Evolutionary conservation across 2,113 vertebrate genomes (phyloP).

Genomic region (Pedionomus torquatus): DNA sequence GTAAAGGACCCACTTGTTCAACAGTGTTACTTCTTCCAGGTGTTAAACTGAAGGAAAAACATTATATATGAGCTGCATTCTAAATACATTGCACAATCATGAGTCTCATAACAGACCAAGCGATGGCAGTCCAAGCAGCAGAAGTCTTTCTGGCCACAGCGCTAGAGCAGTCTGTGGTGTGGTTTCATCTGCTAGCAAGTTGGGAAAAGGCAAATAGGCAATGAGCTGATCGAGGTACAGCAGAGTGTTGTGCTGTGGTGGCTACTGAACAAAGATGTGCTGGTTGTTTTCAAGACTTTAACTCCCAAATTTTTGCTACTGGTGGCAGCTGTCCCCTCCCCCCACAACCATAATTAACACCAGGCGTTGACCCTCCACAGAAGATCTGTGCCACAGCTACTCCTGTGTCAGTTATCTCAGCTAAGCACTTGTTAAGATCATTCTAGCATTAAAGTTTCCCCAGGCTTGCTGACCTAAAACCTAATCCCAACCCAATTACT

Average conservation of each 20-base stretch:
- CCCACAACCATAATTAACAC: neutral
- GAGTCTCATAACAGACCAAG: neutral
- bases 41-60: neutral
- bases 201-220: neutral
- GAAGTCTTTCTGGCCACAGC: neutral
- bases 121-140: neutral
- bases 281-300: neutral
- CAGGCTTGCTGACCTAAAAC: conserved; percentile 30
- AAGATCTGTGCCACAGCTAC: neutral
- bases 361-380: neutral
- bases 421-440: conserved; percentile 5
- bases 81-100: neutral
- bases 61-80: neutral
- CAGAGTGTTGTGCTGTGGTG: neutral
- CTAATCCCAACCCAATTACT: conserved; percentile 41
- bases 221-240: neutral
- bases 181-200: neutral
- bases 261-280: neutral
- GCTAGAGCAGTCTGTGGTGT: neutral
- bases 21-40: neutral
- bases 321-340: neutral
- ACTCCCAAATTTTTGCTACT: neutral
- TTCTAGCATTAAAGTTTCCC: conserved; percentile 31
- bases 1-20: neutral
- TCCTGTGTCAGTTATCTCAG: neutral